Base-by-base conservation (phyloP, 37 sponge, comb jelly and placozoan genomes). In the Cladorhizidae sp. region DNA sequence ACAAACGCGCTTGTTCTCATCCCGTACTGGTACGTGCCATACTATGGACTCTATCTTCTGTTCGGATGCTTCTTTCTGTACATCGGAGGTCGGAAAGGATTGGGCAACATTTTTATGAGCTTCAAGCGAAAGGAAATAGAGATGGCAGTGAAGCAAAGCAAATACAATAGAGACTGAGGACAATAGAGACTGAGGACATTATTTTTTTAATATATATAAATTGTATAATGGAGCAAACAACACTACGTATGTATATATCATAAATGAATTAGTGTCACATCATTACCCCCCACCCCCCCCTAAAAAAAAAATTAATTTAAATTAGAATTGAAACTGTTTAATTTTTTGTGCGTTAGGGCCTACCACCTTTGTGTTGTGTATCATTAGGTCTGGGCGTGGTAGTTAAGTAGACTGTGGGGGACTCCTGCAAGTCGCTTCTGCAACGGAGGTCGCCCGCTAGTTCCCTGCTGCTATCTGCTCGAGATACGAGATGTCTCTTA, bases 71-170 rank as follows among this genome's bases (percentile, higher is more conserved):
- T 71, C 42, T 71, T 41, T 42, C 71, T 71, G n/a, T 40, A 5
- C 26, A 36, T 17, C 45, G 71, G 42, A 39, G 22, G 43, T 41
- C 42, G 37, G 22, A 25, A 42, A 21, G 71, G 43, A 11, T 5
- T 71, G 42, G 71, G 45, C 1, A 43, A 41, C 37, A 18, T 71
- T 2, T 36, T 6, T 3, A 71, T 71, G 45, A 1, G 22, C 23
- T 71, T 71, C 45, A 71, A 71, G n/a, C 1, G 17, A 5, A 41
- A 71, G 7, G 71, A 71, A n/a, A 71, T n/a, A 7, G 45, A 71
- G 26, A n/a, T 18, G 23, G 45, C 45, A 21, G 33, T 39, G 42
- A 42, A n/a, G 37, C 22, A 41, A 23, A 71, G 45, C 71, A 71
- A 41, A 45, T 31, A 31, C 35, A 65, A 65, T 12, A 25, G 12